Evolutionary conservation across 2,797 vertebrate genomes (phyloP), one percentile per base, ranked within the genome.

Genomic region (Poeciliopsis paucimaculata): DNA sequence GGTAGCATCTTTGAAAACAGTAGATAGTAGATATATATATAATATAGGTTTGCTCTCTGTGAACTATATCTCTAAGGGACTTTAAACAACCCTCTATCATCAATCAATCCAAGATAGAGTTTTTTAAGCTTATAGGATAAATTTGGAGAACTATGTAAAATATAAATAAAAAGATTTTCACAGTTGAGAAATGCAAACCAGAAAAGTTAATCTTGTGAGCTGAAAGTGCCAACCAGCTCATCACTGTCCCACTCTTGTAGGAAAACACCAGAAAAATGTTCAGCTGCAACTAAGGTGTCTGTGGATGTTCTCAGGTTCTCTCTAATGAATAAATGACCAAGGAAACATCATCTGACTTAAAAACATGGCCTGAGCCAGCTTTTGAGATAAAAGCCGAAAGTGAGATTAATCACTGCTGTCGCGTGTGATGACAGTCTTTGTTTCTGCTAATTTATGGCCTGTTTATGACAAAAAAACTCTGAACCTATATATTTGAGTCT

Each of bases 351-450:
- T 92, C 87, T 93, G 91, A 95, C 91, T 93, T 75, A 0, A 5
- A 73, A 91, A 92, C 85, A 80, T 89, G 77, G 0, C 87, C 80
- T 88, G 89, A 79, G 80, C 82, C 34, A 45, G 84, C 89, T 89
- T 83, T 78, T 13, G 73, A 88, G 78, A 81, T 84, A 87, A 72
- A 92, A 84, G 85, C 82, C 82, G 83, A 93, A 95, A 95, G 89
- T 86, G 91, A 95, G 92, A 94, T 91, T 95, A 95, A 96, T 95
- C 88, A 82, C 6, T 87, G 87, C 77, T 84, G 82, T 66, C 39
- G 78, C 70, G 80, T 75, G 82, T 87, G 91, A 92, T 93, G 84
- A 88, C 83, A 83, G 80, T 90, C 85, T 68, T 68, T 68, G 64
- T 68, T 68, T 68, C 36, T 68, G 36, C 23, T 39, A 68, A 68